Conservation (phyloP, 2,797 vertebrate species). For the Lacerta agilis region DNA sequence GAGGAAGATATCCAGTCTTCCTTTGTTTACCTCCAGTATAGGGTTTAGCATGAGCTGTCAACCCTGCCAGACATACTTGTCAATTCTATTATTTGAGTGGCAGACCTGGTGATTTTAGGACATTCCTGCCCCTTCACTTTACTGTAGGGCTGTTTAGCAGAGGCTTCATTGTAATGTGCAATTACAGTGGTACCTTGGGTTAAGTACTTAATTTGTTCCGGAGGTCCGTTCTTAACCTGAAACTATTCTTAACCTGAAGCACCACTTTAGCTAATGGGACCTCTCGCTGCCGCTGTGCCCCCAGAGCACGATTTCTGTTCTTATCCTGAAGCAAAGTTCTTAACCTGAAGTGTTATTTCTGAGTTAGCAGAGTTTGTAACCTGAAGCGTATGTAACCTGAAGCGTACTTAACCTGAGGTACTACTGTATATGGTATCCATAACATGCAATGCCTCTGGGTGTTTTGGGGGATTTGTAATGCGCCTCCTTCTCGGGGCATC, state of each 20-base stretch:
- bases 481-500: background rate
- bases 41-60: background rate
- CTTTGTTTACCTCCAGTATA: background rate
- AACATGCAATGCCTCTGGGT: background rate
- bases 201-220: too few relatives aligned
- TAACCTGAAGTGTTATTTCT: too few relatives aligned
- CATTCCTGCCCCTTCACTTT: background rate
- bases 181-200: too few relatives aligned
- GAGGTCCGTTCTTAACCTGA: too few relatives aligned
- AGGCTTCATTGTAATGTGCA: background rate
- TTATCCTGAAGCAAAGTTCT: too few relatives aligned
- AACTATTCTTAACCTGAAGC: too few relatives aligned
- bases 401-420: too few relatives aligned
- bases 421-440: background rate
- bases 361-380: too few relatives aligned
- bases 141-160: background rate
- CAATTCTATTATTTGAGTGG: background rate
- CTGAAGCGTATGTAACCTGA: too few relatives aligned
- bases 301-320: too few relatives aligned
- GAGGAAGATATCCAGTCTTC: background rate
- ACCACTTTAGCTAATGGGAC: too few relatives aligned
- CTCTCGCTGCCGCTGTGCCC: too few relatives aligned
- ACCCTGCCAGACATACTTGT: background rate
- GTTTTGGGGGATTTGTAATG: background rate
- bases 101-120: background rate